Percentiles rank a stretch among this genome's conserved stretches.
Evolutionary conservation across 2,888 invertebrate genomes (phyloP).

Genomic region (Dasypogon diadema): DNA sequence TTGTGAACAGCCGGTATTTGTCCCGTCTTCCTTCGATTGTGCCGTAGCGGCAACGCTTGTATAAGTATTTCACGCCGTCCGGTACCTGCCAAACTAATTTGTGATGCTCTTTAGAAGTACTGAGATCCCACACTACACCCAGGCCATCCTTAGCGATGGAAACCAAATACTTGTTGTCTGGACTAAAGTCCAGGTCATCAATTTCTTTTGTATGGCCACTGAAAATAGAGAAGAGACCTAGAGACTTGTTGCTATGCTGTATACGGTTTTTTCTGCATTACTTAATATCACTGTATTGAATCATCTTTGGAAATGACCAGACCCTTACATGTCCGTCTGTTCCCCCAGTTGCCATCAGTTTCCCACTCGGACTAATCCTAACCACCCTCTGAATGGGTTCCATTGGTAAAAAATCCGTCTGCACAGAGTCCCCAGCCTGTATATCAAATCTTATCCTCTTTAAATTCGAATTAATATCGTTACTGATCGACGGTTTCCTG

Average conservation of each 20-base stretch:
- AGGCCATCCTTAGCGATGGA: conserved; percentile 91
- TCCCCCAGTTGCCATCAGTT: conserved; percentile 90
- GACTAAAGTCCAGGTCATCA: conserved; percentile 93
- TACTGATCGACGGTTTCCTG: conserved; percentile 45
- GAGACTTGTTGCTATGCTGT: no score
- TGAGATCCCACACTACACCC: conserved; percentile 83
- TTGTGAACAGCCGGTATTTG: conserved; percentile 78
- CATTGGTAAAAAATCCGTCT: conserved; percentile 82
- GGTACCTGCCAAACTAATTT: conserved; percentile 82
- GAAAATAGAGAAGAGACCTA: conserved; percentile 34
- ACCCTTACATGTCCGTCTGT: conserved; percentile 88
- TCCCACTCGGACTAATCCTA: conserved; percentile 80
- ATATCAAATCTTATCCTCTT: conserved; percentile 81
- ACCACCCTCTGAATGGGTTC: conserved; percentile 92
- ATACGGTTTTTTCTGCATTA: no score
- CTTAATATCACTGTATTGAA: conserved; percentile 76
- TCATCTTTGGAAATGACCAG: conserved; percentile 89
- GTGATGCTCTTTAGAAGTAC: conserved; percentile 75
- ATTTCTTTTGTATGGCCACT: conserved; percentile 89
- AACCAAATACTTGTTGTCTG: conserved; percentile 79
- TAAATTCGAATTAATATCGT: conserved; percentile 54
- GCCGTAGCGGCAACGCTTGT: conserved; percentile 85
- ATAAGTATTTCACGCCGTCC: conserved; percentile 83
- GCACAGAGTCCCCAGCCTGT: conserved; percentile 82
- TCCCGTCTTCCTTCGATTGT: conserved; percentile 77